Evolutionary conservation across 1,140 invertebrate species (phyloP), one percentile per base, ranked within the genome.

Genomic region (Temnothorax nylanderi): DNA sequence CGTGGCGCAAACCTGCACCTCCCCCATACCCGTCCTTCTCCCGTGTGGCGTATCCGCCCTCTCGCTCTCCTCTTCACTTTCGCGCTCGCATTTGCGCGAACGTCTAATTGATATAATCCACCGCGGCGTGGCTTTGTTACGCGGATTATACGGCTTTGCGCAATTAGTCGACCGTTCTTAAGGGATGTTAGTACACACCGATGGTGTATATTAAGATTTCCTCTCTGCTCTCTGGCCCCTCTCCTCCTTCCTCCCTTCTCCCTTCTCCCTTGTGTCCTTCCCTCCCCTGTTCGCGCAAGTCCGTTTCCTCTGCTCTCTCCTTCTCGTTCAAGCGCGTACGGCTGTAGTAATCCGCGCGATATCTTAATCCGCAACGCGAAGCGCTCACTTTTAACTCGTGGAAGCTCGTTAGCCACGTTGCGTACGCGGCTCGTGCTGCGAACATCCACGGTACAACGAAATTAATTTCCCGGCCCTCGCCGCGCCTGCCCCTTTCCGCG

Each of bases 61-160:
- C 54, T 75, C 69, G 26, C 74, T 65, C 67, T 74, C 56, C 26
- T 8, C 69, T 21, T 60, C 21, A 13, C 51, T 49, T 60, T 89
- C 78, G 72, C 49, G 4, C 86, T 56, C 34, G 32, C 34, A 21
- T 11, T 21, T 62, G 21, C 74, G 54, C 72, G 11, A 47, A 58
- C 77, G 77, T 86, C 77, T 90, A 90, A 90, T 90, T 88, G 89
- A 90, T 90, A 86, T 90, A 90, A 90, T 90, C 89, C 87, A 90
- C 76, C 89, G 81, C 89, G 89, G 81, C 71, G 64, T 4, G 37
- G 89, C 89, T 88, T 88, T 86, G 89, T 90, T 88, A 90, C 81
- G 80, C 64, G 47, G 86, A 90, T 90, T 90, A 90, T 72, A 90
- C 75, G 86, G 88, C 80, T 90, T 62, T 77, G 72, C 75, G 86